A percentile compares a stretch with the other conserved stretches of the same genome.
Conservation (phyloP, 2,888 invertebrate species). For the Drosophila fungiperda region DNA sequence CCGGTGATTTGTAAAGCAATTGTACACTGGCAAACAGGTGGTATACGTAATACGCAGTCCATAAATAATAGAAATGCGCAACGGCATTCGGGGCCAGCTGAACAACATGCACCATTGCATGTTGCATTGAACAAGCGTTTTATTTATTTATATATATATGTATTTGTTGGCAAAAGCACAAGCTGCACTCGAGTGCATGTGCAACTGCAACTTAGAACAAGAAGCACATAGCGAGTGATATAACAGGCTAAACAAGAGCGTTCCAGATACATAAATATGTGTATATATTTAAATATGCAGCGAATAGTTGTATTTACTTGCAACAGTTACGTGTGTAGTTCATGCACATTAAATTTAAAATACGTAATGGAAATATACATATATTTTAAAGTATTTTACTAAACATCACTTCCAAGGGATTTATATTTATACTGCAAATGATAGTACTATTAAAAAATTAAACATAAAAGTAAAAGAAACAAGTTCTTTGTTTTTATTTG, state of each 20-base stretch:
- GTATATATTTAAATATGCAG: not conserved
- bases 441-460: not conserved
- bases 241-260: not conserved
- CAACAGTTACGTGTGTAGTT: not conserved
- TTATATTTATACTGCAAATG: not conserved
- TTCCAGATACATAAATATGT: not conserved
- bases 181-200: not conserved
- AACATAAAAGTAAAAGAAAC: not conserved
- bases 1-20: not conserved
- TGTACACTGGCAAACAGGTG: constrained; percentile 47
- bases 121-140: constrained; percentile 21
- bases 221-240: not conserved
- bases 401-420: not conserved
- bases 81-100: constrained; percentile 35
- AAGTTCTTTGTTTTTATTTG: not conserved
- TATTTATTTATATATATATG: constrained; percentile 30
- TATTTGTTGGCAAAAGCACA: not conserved
- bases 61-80: constrained; percentile 70
- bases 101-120: constrained; percentile 44
- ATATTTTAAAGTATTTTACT: not conserved
- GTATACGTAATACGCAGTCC: constrained; percentile 59
- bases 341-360: not conserved
- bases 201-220: constrained; percentile 25
- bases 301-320: not conserved
- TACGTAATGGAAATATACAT: not conserved